Conservation (phyloP, 2,888 invertebrate genomes). For the Ennomos quercinarius region DNA sequence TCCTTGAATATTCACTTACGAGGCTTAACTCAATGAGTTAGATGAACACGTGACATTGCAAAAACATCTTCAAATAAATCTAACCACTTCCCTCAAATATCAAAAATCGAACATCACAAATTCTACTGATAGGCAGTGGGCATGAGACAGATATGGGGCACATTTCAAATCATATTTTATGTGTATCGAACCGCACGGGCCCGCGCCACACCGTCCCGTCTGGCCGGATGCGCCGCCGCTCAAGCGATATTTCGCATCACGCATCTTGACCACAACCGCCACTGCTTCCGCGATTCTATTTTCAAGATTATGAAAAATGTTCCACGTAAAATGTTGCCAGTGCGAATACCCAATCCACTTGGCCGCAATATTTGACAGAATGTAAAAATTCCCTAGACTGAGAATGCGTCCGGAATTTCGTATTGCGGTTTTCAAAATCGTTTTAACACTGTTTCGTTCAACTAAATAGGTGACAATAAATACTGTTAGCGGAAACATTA, state of each 20-base stretch:
- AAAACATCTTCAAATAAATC: too few species aligned
- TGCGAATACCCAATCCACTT: slow-evolving; percentile 12
- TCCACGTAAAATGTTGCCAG: slow-evolving; percentile 18
- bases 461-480: slow-evolving; percentile 37
- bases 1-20: slow-evolving; percentile 23
- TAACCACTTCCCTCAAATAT: too few species aligned
- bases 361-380: slow-evolving; percentile 32
- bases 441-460: slow-evolving; percentile 35
- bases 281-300: slow-evolving; percentile 34
- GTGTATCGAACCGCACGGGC: slow-evolving; percentile 9
- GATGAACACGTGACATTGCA: too few species aligned
- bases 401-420: slow-evolving; percentile 31
- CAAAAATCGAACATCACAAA: not conserved
- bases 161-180: slow-evolving; percentile 3
- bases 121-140: not conserved
- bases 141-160: slow-evolving; percentile 8
- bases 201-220: slow-evolving; percentile 8
- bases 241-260: slow-evolving; percentile 36
- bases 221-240: slow-evolving; percentile 20
- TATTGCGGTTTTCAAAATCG: slow-evolving; percentile 29
- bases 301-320: slow-evolving; percentile 35
- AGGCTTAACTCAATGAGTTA: not conserved
- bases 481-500: slow-evolving; percentile 29
- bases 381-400: slow-evolving; percentile 30
- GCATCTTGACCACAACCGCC: slow-evolving; percentile 49